Conservation (phyloP, 2,888 invertebrate species). For the Coenonympha arcania region DNA sequence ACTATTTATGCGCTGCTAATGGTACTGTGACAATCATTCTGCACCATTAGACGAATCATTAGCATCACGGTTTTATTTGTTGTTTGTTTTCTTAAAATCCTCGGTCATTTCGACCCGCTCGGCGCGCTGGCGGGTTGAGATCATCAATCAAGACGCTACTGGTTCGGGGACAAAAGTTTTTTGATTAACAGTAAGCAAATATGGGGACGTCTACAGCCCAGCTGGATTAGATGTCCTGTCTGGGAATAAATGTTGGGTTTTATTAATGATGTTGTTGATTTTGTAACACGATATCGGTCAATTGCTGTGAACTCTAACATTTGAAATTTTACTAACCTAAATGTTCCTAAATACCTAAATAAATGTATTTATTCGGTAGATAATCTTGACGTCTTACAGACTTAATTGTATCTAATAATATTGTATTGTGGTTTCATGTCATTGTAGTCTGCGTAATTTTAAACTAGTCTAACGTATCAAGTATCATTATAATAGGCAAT, state of each 20-base stretch:
- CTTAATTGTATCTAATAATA: neutral
- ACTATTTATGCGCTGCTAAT: slow-evolving; percentile 45
- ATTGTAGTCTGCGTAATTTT: slow-evolving; percentile 17
- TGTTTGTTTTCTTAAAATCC: slow-evolving; percentile 57
- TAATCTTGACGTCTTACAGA: neutral
- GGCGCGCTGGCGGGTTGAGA: slow-evolving; percentile 48
- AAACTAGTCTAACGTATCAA: slow-evolving; percentile 45
- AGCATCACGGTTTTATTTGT: slow-evolving; percentile 47
- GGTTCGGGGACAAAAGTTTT: slow-evolving; percentile 58
- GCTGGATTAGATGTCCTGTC: slow-evolving; percentile 12
- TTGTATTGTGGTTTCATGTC: neutral
- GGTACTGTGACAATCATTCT: slow-evolving; percentile 58
- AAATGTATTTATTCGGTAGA: too few species aligned
- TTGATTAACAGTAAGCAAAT: slow-evolving; percentile 63
- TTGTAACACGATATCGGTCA: slow-evolving; percentile 11
- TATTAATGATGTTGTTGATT: slow-evolving; percentile 22
- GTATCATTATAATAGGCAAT: slow-evolving; percentile 72
- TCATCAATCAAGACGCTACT: slow-evolving; percentile 59
- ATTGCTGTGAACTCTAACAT: too few species aligned
- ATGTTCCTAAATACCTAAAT: too few species aligned
- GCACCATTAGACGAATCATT: slow-evolving; percentile 65
- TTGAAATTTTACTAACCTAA: too few species aligned
- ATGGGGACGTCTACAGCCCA: slow-evolving; percentile 41
- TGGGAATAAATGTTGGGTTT: slow-evolving; percentile 15
- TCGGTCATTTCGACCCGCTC: slow-evolving; percentile 44